Percentiles rank a stretch among this genome's conserved stretches.
phyloP scores from a whole-genome alignment of 64 coral and sea anemone genomes.

The Porites australiensis region DNA sequence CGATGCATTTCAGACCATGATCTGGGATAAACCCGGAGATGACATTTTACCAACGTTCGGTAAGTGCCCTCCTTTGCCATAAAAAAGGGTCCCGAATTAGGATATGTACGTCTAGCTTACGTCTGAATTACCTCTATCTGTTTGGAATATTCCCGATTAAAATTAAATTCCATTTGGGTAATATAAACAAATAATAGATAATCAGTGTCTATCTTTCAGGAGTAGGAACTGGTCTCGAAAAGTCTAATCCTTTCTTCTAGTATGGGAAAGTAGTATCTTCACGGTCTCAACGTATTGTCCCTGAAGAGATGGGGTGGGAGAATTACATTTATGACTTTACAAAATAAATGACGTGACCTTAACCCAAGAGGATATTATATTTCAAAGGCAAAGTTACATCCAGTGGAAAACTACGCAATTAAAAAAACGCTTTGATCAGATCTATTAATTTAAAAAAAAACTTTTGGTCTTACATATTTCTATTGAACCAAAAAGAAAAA shows the following conservation, averaged over 20 bases:
- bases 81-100: too few species aligned
- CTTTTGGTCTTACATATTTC: too few species aligned
- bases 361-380: not conserved
- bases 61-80: not conserved
- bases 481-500: too few species aligned
- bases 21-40: not conserved
- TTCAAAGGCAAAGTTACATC: not conserved
- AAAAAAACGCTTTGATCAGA: too few species aligned
- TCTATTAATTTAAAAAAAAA: too few species aligned
- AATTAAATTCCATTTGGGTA: conserved; percentile 18
- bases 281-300: too few species aligned
- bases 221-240: not conserved
- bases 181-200: conserved; percentile 13
- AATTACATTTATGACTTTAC: not conserved
- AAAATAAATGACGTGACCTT: not conserved
- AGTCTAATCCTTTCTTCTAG: conserved; percentile 3
- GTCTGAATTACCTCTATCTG: not conserved
- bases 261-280: too few species aligned
- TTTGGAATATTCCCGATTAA: not conserved
- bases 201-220: not conserved
- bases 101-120: too few species aligned
- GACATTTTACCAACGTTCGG: not conserved
- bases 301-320: not conserved
- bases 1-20: conserved; percentile 5
- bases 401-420: too few species aligned